Percentiles rank a stretch among this genome's conserved stretches.
phyloP scores from a whole-genome alignment of 2,797 vertebrate genomes.

The Avahi laniger region DNA sequence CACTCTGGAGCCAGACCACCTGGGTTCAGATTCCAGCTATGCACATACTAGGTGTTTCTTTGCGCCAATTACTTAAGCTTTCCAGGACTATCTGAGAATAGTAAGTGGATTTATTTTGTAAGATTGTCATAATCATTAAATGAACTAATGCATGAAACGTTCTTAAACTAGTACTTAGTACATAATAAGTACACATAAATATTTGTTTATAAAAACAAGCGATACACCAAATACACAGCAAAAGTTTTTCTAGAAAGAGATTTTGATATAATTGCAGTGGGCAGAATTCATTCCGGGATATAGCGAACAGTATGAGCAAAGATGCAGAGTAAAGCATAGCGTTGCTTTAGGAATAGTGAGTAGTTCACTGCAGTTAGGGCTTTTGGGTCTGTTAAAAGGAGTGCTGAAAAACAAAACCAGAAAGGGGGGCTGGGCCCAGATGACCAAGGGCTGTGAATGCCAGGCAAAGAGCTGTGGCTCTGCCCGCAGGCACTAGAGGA shows the following conservation, averaged over 20 bases:
- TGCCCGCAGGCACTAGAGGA: not conserved
- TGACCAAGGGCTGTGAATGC: not conserved
- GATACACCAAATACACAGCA: not conserved
- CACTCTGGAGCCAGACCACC: not conserved
- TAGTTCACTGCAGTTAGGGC: not conserved
- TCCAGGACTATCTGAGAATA: not conserved
- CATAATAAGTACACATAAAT: not conserved
- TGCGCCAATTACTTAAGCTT: not conserved
- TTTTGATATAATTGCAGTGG: not conserved
- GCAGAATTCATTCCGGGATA: not conserved
- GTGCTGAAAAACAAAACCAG: not conserved
- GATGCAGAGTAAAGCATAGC: not conserved
- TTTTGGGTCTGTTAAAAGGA: not conserved
- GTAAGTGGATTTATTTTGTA: not conserved
- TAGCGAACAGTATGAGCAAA: not conserved
- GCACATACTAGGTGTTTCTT: not conserved
- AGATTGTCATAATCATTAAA: not conserved
- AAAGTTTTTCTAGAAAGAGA: conserved; percentile 32
- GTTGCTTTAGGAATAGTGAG: not conserved
- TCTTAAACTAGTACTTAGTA: not conserved
- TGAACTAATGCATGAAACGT: not conserved
- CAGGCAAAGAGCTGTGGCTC: not conserved
- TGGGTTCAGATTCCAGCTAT: not conserved
- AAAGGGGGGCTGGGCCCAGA: not conserved
- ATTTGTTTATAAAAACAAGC: not conserved